Conservation (phyloP, 2,113 vertebrate genomes). For the Willisornis vidua region DNA sequence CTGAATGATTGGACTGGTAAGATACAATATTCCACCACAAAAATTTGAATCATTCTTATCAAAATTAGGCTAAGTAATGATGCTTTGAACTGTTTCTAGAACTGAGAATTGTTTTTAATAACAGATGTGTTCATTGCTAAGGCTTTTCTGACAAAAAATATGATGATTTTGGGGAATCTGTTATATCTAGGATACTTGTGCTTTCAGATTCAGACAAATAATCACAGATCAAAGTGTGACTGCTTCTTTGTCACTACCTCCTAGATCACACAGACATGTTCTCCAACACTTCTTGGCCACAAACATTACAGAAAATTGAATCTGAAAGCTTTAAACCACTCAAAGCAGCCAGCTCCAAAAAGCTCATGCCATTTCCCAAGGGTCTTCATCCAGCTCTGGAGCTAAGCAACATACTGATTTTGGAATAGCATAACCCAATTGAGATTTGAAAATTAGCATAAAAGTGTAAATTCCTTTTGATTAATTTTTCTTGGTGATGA, state of each 20-base stretch:
- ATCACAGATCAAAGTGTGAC: not conserved
- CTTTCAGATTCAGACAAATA: not conserved
- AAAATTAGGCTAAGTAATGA: not conserved
- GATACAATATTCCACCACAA: not conserved
- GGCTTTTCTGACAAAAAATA: not conserved
- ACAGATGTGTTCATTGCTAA: not conserved
- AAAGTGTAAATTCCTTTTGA: not conserved
- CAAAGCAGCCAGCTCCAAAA: not conserved
- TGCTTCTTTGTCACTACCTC: not conserved
- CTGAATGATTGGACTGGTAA: not conserved
- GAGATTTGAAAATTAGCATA: constrained; percentile 7
- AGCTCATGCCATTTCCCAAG: not conserved
- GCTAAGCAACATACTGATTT: not conserved
- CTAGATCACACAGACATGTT: too few relatives aligned
- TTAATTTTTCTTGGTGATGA: not conserved
- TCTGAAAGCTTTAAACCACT: not conserved
- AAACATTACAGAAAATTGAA: not conserved
- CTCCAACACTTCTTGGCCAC: not conserved
- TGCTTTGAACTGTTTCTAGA: not conserved
- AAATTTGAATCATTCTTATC: not conserved
- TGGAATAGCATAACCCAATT: not conserved
- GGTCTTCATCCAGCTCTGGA: not conserved
- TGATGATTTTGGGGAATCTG: not conserved
- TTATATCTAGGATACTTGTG: not conserved
- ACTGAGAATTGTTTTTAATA: not conserved